Base-by-base conservation (phyloP, 2,797 vertebrate species). In the Heliangelus exortis region DNA sequence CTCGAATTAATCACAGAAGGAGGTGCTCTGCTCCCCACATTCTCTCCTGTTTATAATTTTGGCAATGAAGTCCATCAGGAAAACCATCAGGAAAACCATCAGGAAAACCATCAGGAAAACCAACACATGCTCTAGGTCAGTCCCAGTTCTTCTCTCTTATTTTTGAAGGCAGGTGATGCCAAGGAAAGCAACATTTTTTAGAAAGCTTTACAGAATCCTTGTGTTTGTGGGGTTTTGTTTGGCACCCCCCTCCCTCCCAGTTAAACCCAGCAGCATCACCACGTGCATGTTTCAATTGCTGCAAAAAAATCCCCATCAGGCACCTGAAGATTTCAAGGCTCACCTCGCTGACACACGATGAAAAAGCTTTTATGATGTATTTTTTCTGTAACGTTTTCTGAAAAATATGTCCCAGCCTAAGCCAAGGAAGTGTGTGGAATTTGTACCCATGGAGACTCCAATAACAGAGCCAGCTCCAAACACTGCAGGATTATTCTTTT, bases 371-470 rank as follows among this genome's bases (percentile, higher is more conserved):
- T 15, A 75, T 45, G 87, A 73, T 54, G 74, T 53, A 36, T 31
- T 90, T 91, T 47, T 93, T 84, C 89, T 89, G 66, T 66, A 84
- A 81, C 33, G 17, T 90, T 90, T 93, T 92, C 77, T 84, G 71
- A 87, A 68, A 96, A 95, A 67, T 91, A 92, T 79, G 81, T 89
- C 87, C 68, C 71, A 34, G 78, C 36, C 73, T 68, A 18, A 84
- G 89, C 94, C 91, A 89, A 79, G 93, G 91, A 84, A 91, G 93
- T 89, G 84, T 90, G 91, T 95, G 94, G 91, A 94, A 75, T 91
- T 15, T 19, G 91, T 95, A 90, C 94, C 94, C 94, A 96, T 95
- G 95, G 95, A 92, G 91, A 95, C 91, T 92, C 93, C 94, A 94
- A 93, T 73, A 96, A 93, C 94, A 96, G 81, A 92, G 71, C 48